Evolutionary conservation across 2,113 vertebrate species (phyloP).

Genomic region (Pyxicephalus adspersus): DNA sequence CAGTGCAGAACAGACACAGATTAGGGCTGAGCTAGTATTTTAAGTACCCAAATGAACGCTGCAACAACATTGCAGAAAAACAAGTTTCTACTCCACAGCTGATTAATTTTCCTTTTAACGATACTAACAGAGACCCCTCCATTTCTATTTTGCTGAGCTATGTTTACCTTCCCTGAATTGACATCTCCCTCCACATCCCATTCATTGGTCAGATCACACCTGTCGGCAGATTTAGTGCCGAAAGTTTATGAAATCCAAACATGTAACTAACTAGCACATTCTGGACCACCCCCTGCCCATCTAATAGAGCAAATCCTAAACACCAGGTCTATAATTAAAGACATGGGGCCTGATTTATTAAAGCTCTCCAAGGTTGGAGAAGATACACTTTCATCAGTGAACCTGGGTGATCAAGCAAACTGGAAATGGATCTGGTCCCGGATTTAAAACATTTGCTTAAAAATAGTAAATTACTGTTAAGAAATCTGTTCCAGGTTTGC

Average conservation of each 20-base stretch:
- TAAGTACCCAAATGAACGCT: constrained; percentile 52
- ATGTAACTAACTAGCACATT: background rate
- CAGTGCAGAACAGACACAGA: background rate
- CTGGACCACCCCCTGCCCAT: no score
- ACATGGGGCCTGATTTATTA: no score
- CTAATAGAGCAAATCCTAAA: no score
- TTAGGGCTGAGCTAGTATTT: constrained; percentile 50
- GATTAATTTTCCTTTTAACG: constrained; percentile 66
- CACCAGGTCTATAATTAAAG: no score
- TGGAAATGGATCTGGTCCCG: no score
- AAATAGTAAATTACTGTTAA: no score
- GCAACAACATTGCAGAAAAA: constrained; percentile 56
- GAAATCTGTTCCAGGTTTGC: no score
- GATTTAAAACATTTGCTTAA: no score
- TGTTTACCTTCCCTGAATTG: constrained; percentile 75
- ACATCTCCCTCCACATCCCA: constrained; percentile 69
- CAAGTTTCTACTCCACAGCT: constrained; percentile 61
- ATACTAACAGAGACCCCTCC: constrained; percentile 64
- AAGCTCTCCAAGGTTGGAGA: no score
- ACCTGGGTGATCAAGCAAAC: no score
- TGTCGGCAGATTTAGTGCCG: constrained; percentile 14
- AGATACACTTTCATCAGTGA: no score
- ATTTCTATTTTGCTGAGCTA: constrained; percentile 71
- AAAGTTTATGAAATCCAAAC: constrained; percentile 24
- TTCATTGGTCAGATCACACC: constrained; percentile 62